These are phyloP conservation scores for Globia sparganii DNA, from an alignment of 2,888 invertebrate species.

Conservation along the genomic window DNA sequence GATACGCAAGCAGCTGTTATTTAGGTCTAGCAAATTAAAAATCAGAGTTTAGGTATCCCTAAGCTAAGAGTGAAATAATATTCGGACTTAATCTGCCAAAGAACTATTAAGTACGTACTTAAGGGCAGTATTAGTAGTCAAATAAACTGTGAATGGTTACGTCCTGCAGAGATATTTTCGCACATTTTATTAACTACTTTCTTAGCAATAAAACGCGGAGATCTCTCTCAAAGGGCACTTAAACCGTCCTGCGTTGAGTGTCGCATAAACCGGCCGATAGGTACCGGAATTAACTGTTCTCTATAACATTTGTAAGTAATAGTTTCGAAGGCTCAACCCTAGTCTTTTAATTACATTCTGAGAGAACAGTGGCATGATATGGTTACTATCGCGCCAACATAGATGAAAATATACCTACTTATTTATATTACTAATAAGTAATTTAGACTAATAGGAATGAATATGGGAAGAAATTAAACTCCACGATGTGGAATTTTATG, in stretches of 20 bases:
- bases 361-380: slow-evolving; percentile 45
- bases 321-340: slow-evolving; percentile 60
- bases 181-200: slow-evolving; percentile 71
- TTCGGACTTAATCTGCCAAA: slow-evolving; percentile 22
- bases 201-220: slow-evolving; percentile 68
- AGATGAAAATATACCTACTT: slow-evolving; percentile 41
- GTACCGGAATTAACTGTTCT: slow-evolving; percentile 73
- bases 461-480: slow-evolving; percentile 40
- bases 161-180: slow-evolving; percentile 65
- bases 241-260: slow-evolving; percentile 72
- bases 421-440: slow-evolving; percentile 18
- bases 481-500: slow-evolving; percentile 38
- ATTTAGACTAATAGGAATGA: slow-evolving; percentile 9
- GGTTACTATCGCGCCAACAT: slow-evolving; percentile 28
- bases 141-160: slow-evolving; percentile 62
- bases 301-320: slow-evolving; percentile 69
- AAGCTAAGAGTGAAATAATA: not conserved
- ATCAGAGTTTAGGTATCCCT: not conserved
- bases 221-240: slow-evolving; percentile 69
- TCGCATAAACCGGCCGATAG: slow-evolving; percentile 73
- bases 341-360: slow-evolving; percentile 60
- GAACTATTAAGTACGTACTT: slow-evolving; percentile 43
- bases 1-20: not conserved
- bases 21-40: not conserved
- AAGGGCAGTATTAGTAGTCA: slow-evolving; percentile 52